Percentiles rank a stretch among this genome's conserved stretches.
Conservation (phyloP, 2,888 invertebrate species). For the Colostygia pectinataria region DNA sequence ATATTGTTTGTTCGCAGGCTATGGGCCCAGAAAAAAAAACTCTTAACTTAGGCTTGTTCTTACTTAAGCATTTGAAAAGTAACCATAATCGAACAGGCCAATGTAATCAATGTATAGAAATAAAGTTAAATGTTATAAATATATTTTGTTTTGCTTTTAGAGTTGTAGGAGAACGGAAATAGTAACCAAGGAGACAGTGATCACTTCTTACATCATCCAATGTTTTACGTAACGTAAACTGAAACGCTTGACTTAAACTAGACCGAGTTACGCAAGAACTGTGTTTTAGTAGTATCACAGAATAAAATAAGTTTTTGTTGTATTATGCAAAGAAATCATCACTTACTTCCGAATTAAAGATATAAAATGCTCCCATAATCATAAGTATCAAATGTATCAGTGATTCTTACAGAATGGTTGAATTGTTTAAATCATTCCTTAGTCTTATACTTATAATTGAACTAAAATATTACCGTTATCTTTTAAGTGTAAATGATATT, state of each 20-base stretch:
- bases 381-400: too few species aligned
- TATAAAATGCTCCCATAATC: too few species aligned
- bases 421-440: conserved; percentile 30
- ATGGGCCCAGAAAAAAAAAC: not conserved
- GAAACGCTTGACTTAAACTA: not conserved
- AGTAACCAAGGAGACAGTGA: conserved; percentile 1
- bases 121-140: conserved; percentile 7
- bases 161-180: not conserved
- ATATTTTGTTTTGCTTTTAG: conserved; percentile 3
- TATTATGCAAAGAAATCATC: not conserved
- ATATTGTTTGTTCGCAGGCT: not conserved
- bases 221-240: not conserved
- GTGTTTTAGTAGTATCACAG: not conserved
- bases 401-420: too few species aligned
- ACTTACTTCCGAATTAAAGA: not conserved
- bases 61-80: conserved; percentile 1
- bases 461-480: too few species aligned
- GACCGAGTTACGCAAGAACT: too few species aligned
- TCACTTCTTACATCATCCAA: conserved; percentile 4
- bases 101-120: conserved; percentile 1
- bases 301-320: too few species aligned
- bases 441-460: too few species aligned
- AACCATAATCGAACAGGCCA: not conserved
- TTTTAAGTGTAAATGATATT: not conserved
- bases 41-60: not conserved